phyloP scores from a whole-genome alignment of 1,140 invertebrate genomes.

The Catajapyx aquilonaris region DNA sequence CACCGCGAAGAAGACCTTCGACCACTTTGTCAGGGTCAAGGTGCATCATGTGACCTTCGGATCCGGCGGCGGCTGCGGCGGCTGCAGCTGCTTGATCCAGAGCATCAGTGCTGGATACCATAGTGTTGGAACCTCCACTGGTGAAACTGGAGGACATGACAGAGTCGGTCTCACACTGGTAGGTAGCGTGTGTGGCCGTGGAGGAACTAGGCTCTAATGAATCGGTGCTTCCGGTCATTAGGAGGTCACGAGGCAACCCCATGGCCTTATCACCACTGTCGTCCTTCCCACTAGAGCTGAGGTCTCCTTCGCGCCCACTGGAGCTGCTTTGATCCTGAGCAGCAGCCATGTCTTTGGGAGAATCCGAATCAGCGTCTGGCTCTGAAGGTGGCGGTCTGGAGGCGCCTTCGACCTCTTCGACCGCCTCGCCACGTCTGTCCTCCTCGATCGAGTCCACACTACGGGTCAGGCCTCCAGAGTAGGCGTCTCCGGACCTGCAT shows the following conservation, averaged over 20 bases:
- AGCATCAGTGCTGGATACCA: conserved; percentile 46
- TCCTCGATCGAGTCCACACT: conserved; percentile 28
- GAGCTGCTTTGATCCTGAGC: conserved; percentile 22
- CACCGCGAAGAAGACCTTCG: conserved; percentile 20
- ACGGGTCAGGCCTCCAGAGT: conserved; percentile 11
- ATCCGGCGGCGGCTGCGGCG: conserved; percentile 12
- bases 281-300: conserved; percentile 23
- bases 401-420: no score
- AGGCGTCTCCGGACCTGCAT: conserved; percentile 12
- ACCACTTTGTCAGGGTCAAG: conserved; percentile 13
- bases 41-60: conserved; percentile 21
- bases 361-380: conserved; percentile 14
- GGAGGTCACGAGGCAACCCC: conserved; percentile 18
- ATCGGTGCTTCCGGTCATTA: conserved; percentile 41
- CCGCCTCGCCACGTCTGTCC: no score
- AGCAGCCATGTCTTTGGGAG: conserved; percentile 11
- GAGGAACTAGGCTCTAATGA: conserved; percentile 47
- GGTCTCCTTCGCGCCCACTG: conserved; percentile 21
- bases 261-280: conserved; percentile 15
- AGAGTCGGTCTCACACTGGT: conserved; percentile 58
- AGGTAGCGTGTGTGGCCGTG: conserved; percentile 57
- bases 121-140: conserved; percentile 48
- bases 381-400: no score
- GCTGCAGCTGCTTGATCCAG: conserved; percentile 23
- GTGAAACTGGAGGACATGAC: conserved; percentile 60